Evolutionary conservation across 2,797 vertebrate genomes (phyloP).

Genomic region (Parauchenoglanis punctatus): DNA sequence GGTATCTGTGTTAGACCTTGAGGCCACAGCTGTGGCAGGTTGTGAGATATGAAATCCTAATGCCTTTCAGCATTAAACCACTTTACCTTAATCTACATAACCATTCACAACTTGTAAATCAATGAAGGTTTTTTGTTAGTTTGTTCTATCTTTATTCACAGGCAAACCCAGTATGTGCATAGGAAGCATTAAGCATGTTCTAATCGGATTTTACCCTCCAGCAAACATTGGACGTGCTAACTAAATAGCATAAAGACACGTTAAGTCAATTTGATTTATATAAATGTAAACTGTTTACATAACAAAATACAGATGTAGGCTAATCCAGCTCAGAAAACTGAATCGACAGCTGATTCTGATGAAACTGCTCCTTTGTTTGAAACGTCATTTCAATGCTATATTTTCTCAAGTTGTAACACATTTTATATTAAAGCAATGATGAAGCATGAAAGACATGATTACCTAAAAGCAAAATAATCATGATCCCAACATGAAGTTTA

Average conservation of each 20-base stretch:
- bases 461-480: background rate
- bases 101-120: background rate
- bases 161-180: background rate
- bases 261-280: background rate
- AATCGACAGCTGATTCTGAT: background rate
- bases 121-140: background rate
- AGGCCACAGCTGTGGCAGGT: constrained; percentile 1
- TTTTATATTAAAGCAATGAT: background rate
- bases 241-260: background rate
- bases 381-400: background rate
- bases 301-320: background rate
- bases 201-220: background rate
- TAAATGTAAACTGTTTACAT: background rate
- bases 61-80: background rate
- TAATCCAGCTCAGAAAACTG: constrained; percentile 41
- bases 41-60: background rate
- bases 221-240: background rate
- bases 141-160: background rate
- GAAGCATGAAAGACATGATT: background rate
- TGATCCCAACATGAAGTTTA: background rate
- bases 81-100: no score
- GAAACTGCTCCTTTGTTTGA: background rate
- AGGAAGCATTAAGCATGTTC: background rate
- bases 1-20: constrained; percentile 6
- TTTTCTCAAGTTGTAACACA: constrained; percentile 8